Conservation (phyloP, 2,797 vertebrate genomes). For the Avahi laniger region DNA sequence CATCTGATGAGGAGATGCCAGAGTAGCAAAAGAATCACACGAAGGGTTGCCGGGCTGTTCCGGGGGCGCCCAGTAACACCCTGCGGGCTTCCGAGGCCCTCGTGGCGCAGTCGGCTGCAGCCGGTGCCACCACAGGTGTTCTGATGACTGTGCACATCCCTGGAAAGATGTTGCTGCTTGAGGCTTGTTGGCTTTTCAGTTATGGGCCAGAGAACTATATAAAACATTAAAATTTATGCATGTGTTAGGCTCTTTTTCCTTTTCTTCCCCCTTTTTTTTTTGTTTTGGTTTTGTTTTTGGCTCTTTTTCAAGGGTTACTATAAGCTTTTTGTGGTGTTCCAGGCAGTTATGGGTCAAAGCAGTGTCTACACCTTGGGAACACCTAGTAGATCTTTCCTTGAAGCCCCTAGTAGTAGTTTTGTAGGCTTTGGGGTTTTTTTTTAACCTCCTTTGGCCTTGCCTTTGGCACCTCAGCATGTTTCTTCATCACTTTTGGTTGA, state of each 20-base stretch:
- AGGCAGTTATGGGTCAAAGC: neutral
- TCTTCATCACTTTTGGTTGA: constrained; percentile 3
- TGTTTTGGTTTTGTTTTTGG: no score
- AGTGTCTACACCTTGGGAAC: neutral
- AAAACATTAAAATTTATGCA: neutral
- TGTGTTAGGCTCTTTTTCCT: neutral
- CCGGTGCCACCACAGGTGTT: neutral
- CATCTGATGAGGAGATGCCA: neutral
- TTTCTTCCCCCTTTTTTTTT: accelerated
- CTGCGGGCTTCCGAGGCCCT: neutral
- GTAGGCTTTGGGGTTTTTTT: neutral
- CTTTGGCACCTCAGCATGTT: neutral
- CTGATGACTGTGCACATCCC: neutral
- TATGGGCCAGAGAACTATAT: neutral
- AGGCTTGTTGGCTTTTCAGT: neutral
- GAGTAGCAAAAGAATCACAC: neutral
- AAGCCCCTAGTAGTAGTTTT: neutral
- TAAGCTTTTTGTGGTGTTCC: neutral
- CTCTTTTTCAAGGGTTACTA: neutral
- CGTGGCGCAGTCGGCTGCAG: accelerated
- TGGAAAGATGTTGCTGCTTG: neutral
- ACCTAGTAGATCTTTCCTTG: neutral
- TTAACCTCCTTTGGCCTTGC: neutral
- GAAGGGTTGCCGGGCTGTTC: neutral
- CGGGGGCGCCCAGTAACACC: neutral